Evolutionary conservation across 2,888 invertebrate species (phyloP).

Genomic region (Beris chalybata): DNA sequence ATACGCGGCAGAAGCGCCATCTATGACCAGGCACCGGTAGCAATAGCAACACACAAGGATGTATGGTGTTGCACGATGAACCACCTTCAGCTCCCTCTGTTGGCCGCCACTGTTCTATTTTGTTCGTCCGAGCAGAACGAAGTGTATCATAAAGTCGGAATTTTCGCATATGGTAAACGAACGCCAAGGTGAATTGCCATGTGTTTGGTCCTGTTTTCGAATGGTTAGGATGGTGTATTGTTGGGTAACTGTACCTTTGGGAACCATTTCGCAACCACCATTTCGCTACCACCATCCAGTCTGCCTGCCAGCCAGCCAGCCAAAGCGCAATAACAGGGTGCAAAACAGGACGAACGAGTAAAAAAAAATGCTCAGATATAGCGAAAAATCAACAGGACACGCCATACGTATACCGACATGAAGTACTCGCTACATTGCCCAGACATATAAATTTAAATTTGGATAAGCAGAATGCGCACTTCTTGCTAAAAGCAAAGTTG

Average conservation of each 20-base stretch:
- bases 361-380: too few relatives aligned
- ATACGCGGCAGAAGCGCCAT: background rate
- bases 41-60: conserved; percentile 28
- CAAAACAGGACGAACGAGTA: conserved; percentile 18
- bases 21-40: conserved; percentile 9
- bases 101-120: background rate
- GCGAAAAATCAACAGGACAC: conserved; percentile 10
- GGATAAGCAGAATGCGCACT: conserved; percentile 36
- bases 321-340: background rate
- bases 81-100: conserved; percentile 2
- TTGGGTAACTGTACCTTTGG: conserved; percentile 30
- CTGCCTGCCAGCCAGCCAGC: background rate
- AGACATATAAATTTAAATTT: conserved; percentile 39
- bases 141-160: too few relatives aligned
- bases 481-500: conserved; percentile 39
- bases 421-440: conserved; percentile 12
- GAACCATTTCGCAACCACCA: conserved; percentile 27
- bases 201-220: conserved; percentile 28
- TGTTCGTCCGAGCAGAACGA: too few relatives aligned
- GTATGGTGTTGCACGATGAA: conserved; percentile 1
- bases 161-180: too few relatives aligned
- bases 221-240: conserved; percentile 27
- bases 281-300: conserved; percentile 19
- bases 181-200: conserved; percentile 1
- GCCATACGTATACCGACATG: background rate